Percentiles rank a stretch among this genome's conserved stretches.
Evolutionary conservation across 2,797 vertebrate species (phyloP).

Genomic region (Rhinoraja longicauda): DNA sequence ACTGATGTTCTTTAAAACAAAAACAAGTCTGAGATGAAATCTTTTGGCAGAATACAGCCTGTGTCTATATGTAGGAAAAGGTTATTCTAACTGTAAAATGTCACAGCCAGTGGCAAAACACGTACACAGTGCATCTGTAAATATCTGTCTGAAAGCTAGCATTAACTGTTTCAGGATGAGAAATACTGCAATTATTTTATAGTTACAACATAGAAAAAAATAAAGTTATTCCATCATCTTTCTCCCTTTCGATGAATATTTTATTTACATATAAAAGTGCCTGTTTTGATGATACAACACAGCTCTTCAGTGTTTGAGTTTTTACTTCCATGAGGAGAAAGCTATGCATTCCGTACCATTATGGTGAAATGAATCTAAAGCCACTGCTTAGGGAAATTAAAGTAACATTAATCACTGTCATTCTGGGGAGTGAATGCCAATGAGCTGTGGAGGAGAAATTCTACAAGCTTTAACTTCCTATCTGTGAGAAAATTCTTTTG

Average conservation of each 20-base stretch:
- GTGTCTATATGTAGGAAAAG: conserved; percentile 16
- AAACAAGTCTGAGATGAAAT: not conserved
- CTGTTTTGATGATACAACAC: too few species aligned
- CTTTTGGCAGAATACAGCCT: not conserved
- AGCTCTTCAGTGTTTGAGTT: too few species aligned
- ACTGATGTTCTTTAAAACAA: conserved; percentile 9
- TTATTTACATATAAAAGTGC: not conserved
- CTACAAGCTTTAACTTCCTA: not conserved
- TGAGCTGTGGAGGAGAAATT: not conserved
- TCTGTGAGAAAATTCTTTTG: not conserved
- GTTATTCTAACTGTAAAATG: conserved; percentile 27
- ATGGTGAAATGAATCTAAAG: not conserved
- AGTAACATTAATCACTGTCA: not conserved
- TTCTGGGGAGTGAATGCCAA: not conserved
- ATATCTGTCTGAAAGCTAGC: not conserved
- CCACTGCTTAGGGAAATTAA: not conserved
- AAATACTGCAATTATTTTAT: not conserved
- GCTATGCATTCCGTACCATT: not conserved
- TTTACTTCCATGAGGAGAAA: too few species aligned
- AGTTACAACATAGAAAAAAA: not conserved
- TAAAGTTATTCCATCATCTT: not conserved
- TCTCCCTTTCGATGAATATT: not conserved
- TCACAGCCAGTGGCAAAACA: not conserved
- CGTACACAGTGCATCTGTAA: not conserved
- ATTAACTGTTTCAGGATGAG: conserved; percentile 12